Evolutionary conservation across 2,888 invertebrate genomes (phyloP), one percentile per base, ranked within the genome.

Genomic region (Yponomeuta cagnagella): DNA sequence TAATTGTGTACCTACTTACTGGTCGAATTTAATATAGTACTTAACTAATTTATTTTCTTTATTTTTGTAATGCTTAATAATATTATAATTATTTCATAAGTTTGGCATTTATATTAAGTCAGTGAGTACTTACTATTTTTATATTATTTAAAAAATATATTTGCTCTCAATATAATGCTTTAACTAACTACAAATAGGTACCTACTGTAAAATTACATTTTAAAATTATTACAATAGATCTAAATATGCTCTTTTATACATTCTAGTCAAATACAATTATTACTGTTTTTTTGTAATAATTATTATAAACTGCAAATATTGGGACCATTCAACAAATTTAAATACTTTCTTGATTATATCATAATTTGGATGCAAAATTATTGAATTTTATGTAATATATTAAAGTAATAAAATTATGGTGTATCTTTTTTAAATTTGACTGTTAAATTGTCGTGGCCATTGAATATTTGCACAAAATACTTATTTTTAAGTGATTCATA

Each of bases 301-400:
- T 58, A 70, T 74, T 58, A 70, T 74, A 77, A 74, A 74, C 75
- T 74, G 75, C 75, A 75, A 75, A 75, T 66, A 75, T 76, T 76
- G 80, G 80, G 80, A 79, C 80, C 80, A 80, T 76, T 76, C 52
- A 75, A 71, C 30, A 65, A 43, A 43, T 43, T 65, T 31, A 30
- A 64, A 10, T 65, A 31, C 33, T 65, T 31, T 12, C 31, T 65
- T 12, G n/a, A 31, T 30, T 33, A 12, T 65, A 65, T 31, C 65
- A 12, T 30, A 9, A 30, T 10, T 65, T 30, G 33, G n/a, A 65
- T 65, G 33, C 65, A 65, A 65, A 65, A 65, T 65, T 65, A 65
- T 8, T 65, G 30, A 65, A 65, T 10, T 3, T 65, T 31, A 31
- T 43, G 43, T 43, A 43, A 4, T 8, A 43, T 12, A 12, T 10